Conservation (phyloP, 2,113 vertebrate species). For the Casuarius casuarius region DNA sequence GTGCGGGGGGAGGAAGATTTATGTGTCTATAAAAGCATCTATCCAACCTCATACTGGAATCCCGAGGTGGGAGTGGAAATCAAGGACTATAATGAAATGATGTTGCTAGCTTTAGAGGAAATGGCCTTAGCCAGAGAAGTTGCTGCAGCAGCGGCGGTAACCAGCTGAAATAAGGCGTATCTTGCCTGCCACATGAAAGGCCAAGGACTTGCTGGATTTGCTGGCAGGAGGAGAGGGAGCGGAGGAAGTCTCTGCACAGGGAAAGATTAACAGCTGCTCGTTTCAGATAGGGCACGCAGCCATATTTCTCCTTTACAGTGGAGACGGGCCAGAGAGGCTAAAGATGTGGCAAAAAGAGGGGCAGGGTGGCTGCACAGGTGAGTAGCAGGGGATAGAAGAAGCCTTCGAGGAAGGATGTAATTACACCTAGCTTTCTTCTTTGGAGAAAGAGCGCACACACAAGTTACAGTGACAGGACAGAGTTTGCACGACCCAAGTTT, state of each 20-base stretch:
- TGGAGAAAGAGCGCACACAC: no score
- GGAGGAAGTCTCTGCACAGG: fast-evolving
- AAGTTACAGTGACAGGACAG: not conserved
- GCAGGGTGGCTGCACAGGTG: not conserved
- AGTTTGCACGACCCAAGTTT: fast-evolving
- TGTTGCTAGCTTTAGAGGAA: not conserved
- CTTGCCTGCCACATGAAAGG: not conserved
- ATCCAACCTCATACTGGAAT: not conserved
- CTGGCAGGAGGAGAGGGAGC: not conserved
- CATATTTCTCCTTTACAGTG: fast-evolving
- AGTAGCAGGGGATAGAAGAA: not conserved
- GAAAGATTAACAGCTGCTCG: not conserved
- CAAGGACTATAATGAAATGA: fast-evolving
- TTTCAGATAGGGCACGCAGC: not conserved
- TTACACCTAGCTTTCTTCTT: fast-evolving
- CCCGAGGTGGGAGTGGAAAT: not conserved
- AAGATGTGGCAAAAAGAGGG: not conserved
- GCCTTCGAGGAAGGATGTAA: not conserved
- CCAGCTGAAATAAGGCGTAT: not conserved
- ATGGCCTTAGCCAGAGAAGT: fast-evolving
- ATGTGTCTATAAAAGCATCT: not conserved
- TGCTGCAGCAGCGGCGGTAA: not conserved
- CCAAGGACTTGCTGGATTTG: not conserved
- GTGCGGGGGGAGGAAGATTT: no score
- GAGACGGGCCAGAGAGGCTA: not conserved